phyloP scores from a whole-genome alignment of 2,888 invertebrate genomes.

The Busseola fusca region DNA sequence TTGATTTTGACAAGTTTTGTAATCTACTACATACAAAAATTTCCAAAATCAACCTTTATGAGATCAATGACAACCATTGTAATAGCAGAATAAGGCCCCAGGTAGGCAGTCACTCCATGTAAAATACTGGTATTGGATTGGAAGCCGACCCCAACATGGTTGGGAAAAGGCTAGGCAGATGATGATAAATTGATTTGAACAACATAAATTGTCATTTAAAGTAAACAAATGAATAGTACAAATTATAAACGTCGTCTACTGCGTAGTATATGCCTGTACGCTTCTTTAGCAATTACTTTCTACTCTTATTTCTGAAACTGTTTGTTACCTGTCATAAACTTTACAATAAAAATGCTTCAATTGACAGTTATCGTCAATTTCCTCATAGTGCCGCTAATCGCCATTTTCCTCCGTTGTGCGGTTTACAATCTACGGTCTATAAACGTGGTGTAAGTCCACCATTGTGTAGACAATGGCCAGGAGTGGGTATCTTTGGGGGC shows the following conservation, averaged over 20 bases:
- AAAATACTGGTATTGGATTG: too few relatives aligned
- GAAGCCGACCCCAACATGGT: too few relatives aligned
- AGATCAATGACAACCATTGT: too few relatives aligned
- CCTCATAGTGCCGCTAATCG: constrained; percentile 49
- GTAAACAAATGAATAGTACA: neutral
- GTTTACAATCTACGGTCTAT: constrained; percentile 49
- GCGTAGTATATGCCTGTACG: neutral
- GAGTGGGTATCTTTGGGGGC: constrained; percentile 60
- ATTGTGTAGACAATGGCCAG: constrained; percentile 56
- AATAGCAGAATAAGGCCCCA: too few relatives aligned
- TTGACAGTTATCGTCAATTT: constrained; percentile 40
- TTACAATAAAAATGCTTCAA: constrained; percentile 15
- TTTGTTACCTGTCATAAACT: neutral
- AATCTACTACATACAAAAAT: too few relatives aligned
- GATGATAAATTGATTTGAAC: too few relatives aligned
- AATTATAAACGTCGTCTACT: neutral
- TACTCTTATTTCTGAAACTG: neutral
- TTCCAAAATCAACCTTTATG: too few relatives aligned
- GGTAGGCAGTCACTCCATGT: too few relatives aligned
- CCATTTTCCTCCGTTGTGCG: constrained; percentile 42
- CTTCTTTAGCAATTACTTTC: neutral
- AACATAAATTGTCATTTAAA: neutral
- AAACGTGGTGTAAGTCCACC: constrained; percentile 44
- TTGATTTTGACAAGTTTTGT: too few relatives aligned
- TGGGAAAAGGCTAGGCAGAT: too few relatives aligned